Evolutionary conservation across 2,113 vertebrate genomes (phyloP).

Genomic region (Halichoeres trimaculatus): DNA sequence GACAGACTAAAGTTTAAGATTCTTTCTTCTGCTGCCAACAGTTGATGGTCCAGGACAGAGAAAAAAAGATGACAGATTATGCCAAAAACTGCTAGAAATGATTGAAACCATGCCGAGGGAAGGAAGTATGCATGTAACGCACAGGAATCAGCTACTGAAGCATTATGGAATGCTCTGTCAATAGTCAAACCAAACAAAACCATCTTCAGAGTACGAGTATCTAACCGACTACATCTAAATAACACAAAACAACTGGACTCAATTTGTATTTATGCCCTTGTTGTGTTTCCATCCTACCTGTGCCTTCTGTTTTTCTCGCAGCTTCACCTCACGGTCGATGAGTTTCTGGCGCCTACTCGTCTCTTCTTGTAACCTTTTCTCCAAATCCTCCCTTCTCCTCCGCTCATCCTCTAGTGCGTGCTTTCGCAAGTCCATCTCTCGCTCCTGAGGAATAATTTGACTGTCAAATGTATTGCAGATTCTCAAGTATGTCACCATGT

Average conservation of each 20-base stretch:
- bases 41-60: slow-evolving; percentile 5
- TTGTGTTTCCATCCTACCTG: slow-evolving; percentile 82
- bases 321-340: slow-evolving; percentile 95
- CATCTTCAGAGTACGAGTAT: too few relatives aligned
- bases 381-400: slow-evolving; percentile 90
- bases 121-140: background rate
- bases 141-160: slow-evolving; percentile 1
- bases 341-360: slow-evolving; percentile 94
- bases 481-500: background rate
- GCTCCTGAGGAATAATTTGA: slow-evolving; percentile 81
- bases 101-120: slow-evolving; percentile 30
- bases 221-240: too few relatives aligned
- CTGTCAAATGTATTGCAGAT: too few relatives aligned
- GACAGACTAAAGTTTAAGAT: background rate
- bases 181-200: background rate
- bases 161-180: background rate
- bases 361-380: slow-evolving; percentile 93
- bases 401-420: slow-evolving; percentile 94
- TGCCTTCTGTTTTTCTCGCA: slow-evolving; percentile 92
- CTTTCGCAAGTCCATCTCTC: slow-evolving; percentile 92
- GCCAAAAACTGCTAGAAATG: slow-evolving; percentile 1
- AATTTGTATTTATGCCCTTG: background rate
- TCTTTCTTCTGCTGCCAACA: slow-evolving; percentile 42
- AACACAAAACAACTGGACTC: background rate
- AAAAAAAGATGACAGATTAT: slow-evolving; percentile 23